Evolutionary conservation across 2,113 vertebrate species (phyloP).

Genomic region (Chloropsis hardwickii): DNA sequence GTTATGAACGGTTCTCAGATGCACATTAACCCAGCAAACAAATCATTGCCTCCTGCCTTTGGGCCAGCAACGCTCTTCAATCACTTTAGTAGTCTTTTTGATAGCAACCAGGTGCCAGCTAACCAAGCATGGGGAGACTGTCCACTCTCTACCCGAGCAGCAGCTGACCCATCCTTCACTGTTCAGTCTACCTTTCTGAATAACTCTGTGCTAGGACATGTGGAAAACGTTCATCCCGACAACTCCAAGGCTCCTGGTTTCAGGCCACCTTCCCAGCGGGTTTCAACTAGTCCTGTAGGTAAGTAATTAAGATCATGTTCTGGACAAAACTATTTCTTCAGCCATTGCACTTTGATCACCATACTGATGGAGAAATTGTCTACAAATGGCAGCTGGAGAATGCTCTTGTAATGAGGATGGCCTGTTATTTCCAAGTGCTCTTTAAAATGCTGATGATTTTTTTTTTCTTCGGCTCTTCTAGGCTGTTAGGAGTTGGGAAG

Average conservation of each 20-base stretch:
- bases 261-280: conserved; percentile 88
- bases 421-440: background rate
- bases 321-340: background rate
- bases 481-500: background rate
- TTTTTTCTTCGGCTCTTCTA: background rate
- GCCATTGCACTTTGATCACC: background rate
- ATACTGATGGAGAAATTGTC: background rate
- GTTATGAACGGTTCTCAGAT: conserved; percentile 96
- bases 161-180: conserved; percentile 87
- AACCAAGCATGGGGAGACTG: conserved; percentile 96
- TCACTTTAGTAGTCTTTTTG: conserved; percentile 97
- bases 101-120: conserved; percentile 90
- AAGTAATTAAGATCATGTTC: conserved; percentile 38
- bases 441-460: background rate
- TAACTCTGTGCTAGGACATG: conserved; percentile 85
- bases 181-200: conserved; percentile 86
- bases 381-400: background rate
- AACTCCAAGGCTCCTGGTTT: conserved; percentile 96
- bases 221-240: conserved; percentile 90
- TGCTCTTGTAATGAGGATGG: background rate
- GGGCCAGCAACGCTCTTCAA: conserved; percentile 92
- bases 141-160: conserved; percentile 85
- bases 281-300: conserved; percentile 93
- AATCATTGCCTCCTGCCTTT: conserved; percentile 88
- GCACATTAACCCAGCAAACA: conserved; percentile 87